A percentile compares a stretch with the other conserved stretches of the same genome.
Evolutionary conservation across 2,888 invertebrate species (phyloP).

Genomic region (Conus canariensis): DNA sequence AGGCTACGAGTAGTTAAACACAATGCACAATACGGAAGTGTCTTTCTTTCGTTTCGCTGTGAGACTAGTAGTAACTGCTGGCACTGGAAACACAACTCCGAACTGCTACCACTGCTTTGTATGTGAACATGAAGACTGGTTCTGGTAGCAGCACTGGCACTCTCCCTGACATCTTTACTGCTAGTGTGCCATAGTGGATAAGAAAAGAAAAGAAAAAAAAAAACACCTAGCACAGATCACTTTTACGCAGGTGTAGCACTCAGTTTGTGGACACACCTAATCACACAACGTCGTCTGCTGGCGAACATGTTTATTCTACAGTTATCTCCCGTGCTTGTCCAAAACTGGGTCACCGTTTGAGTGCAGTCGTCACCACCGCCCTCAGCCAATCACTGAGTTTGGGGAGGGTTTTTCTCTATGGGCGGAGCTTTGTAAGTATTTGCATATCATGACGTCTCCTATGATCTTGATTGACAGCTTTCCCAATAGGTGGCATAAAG

Average conservation of each 20-base stretch:
- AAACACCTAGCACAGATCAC: background rate
- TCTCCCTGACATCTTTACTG: background rate
- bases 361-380: constrained; percentile 13
- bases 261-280: background rate
- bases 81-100: too few species aligned
- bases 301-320: constrained; percentile 21
- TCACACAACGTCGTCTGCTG: background rate
- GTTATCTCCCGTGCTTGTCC: constrained; percentile 1
- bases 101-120: too few species aligned
- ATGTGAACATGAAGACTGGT: background rate
- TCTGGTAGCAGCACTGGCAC: background rate
- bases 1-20: too few species aligned
- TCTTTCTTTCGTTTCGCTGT: background rate
- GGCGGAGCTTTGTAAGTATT: constrained; percentile 24
- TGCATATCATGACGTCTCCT: background rate
- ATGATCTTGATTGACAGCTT: constrained; percentile 1
- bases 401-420: background rate
- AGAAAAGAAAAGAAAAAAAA: too few species aligned
- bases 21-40: background rate
- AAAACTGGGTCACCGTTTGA: constrained; percentile 26
- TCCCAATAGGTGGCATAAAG: background rate
- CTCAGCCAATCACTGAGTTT: constrained; percentile 3
- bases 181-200: background rate
- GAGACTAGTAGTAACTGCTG: too few species aligned
- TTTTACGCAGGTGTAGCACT: background rate